These are phyloP conservation scores for Corythornis cristatus DNA, from an alignment of 2,113 vertebrate genomes.

Conservation along the genomic window DNA sequence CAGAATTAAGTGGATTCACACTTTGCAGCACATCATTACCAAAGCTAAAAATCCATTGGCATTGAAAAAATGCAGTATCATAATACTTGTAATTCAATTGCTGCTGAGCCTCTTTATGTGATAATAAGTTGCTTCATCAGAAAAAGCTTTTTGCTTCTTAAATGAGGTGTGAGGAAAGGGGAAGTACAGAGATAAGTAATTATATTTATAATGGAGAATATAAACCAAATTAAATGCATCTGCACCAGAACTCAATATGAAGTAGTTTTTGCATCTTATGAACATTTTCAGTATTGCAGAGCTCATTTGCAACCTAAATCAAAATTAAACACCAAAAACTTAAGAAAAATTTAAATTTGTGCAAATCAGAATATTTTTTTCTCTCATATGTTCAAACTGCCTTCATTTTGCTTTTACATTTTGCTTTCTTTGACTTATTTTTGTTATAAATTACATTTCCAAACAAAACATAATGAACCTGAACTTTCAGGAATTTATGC, in stretches of 20 bases:
- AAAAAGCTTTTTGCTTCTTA: slow-evolving; percentile 8
- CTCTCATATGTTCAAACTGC: background rate
- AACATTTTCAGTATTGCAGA: background rate
- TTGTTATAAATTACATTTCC: background rate
- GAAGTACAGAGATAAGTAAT: background rate
- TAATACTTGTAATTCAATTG: background rate
- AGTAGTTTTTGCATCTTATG: background rate
- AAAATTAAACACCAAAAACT: background rate
- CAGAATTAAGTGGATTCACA: background rate
- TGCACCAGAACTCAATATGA: background rate
- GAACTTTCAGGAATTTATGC: background rate
- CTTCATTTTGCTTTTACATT: background rate
- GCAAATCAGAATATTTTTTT: background rate
- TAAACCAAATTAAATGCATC: background rate
- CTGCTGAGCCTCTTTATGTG: background rate
- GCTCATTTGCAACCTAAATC: background rate
- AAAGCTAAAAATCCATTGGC: background rate
- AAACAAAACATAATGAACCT: background rate
- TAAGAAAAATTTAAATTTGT: background rate
- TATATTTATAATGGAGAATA: background rate
- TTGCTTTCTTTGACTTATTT: background rate
- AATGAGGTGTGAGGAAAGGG: slow-evolving; percentile 1
- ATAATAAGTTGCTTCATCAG: slow-evolving; percentile 37
- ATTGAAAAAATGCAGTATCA: background rate
- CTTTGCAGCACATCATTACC: background rate